phyloP scores from a whole-genome alignment of 2,113 vertebrate species.

The Polyodon spathula region DNA sequence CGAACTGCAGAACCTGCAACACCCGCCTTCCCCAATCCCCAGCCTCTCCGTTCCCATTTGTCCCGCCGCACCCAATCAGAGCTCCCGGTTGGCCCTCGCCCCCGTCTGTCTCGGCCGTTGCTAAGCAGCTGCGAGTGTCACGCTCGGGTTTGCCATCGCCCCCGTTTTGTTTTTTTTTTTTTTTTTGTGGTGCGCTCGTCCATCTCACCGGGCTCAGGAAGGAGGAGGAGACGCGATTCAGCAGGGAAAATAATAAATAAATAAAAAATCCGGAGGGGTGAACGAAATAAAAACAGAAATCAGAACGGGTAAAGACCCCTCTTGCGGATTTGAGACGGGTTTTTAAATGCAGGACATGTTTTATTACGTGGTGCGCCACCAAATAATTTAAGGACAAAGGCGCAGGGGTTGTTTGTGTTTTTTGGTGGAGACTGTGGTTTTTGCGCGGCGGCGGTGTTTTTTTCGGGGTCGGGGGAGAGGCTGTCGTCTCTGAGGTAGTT shows the following conservation, averaged over 20 bases:
- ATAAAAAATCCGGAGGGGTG: no score
- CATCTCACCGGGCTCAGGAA: no score
- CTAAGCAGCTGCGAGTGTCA: conserved; percentile 36
- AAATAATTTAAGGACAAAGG: conserved; percentile 17
- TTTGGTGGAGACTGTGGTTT: conserved; percentile 31
- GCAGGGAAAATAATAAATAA: no score
- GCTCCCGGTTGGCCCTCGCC: conserved; percentile 27
- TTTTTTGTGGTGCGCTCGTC: not conserved
- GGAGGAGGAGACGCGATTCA: no score
- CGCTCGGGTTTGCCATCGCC: conserved; percentile 19
- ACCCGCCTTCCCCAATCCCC: no score
- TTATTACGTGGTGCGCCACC: no score
- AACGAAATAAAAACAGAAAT: no score
- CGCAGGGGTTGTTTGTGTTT: conserved; percentile 39
- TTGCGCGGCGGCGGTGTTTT: conserved; percentile 41
- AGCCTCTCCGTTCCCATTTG: conserved; percentile 26
- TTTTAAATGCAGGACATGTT: no score
- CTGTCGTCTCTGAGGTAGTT: conserved; percentile 47
- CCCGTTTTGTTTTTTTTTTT: no score
- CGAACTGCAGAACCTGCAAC: conserved; percentile 20
- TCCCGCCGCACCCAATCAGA: conserved; percentile 10
- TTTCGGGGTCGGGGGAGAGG: conserved; percentile 42
- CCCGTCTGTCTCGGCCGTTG: conserved; percentile 33
- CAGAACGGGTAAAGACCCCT: no score
- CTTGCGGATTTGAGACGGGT: no score